phyloP scores from a whole-genome alignment of 2,888 invertebrate genomes.

The Unio pictorum region DNA sequence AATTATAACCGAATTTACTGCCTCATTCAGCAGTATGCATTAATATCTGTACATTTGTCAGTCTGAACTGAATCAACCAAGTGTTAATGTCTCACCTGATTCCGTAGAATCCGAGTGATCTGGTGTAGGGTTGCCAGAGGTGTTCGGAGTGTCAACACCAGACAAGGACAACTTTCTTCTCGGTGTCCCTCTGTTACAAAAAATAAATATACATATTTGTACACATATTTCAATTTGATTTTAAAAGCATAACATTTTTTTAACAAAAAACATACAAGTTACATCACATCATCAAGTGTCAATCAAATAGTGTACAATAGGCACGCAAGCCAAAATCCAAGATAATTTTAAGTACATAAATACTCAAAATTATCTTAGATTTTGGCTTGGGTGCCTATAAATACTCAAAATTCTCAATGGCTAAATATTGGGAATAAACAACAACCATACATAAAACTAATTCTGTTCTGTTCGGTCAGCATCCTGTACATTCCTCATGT shows the following conservation, averaged over 20 bases:
- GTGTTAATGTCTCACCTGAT: constrained; percentile 33
- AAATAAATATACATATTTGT: not conserved
- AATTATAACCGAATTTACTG: too few relatives aligned
- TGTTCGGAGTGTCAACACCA: constrained; percentile 49
- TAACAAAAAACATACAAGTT: not conserved
- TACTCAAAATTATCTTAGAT: too few relatives aligned
- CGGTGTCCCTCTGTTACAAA: constrained; percentile 51
- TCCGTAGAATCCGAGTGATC: constrained; percentile 52
- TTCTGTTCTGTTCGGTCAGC: too few relatives aligned
- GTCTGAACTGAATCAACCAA: too few relatives aligned
- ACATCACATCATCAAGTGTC: not conserved
- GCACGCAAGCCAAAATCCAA: not conserved
- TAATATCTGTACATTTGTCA: too few relatives aligned
- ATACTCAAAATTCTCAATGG: too few relatives aligned
- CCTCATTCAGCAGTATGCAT: too few relatives aligned
- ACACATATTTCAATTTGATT: not conserved
- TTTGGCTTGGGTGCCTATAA: not conserved
- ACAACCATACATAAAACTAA: too few relatives aligned
- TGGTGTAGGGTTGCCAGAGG: constrained; percentile 26
- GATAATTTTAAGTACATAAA: too few relatives aligned
- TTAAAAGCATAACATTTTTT: not conserved
- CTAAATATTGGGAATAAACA: too few relatives aligned
- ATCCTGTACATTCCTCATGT: too few relatives aligned
- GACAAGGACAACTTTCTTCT: constrained; percentile 58
- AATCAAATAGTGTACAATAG: not conserved